Conservation (phyloP, 2,888 invertebrate genomes). For the Drosophila pegasa region DNA sequence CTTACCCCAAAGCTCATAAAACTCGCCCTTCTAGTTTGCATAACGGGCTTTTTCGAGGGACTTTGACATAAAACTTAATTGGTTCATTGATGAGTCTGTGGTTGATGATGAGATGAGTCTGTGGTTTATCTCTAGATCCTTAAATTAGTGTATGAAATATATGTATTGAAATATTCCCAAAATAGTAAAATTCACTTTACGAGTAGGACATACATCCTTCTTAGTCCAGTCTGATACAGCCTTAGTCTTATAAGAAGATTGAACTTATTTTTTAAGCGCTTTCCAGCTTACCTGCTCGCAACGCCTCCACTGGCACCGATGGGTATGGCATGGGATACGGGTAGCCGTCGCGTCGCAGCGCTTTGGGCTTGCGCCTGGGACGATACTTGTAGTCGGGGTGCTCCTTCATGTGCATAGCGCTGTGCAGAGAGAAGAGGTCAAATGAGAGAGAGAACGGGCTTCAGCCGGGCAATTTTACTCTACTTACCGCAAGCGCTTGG, state of each 20-base stretch:
- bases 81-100: conserved; percentile 17
- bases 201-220: too few species aligned
- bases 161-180: too few species aligned
- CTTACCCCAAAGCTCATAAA: conserved; percentile 51
- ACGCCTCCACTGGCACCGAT: conserved; percentile 94
- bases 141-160: too few species aligned
- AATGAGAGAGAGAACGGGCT: too few species aligned
- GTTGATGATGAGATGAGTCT: too few species aligned
- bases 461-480: too few species aligned
- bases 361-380: conserved; percentile 95
- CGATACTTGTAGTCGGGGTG: conserved; percentile 98
- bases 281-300: conserved; percentile 91
- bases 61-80: conserved; percentile 20
- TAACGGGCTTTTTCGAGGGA: conserved; percentile 4
- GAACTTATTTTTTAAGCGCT: background rate
- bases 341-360: conserved; percentile 94
- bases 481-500: conserved; percentile 90
- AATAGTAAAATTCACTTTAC: too few species aligned
- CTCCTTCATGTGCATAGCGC: conserved; percentile 97
- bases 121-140: background rate
- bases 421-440: conserved; percentile 61
- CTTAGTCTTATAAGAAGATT: background rate
- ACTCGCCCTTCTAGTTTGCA: conserved; percentile 44
- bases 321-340: conserved; percentile 97
- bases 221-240: background rate